Base-by-base conservation (phyloP, 2,888 invertebrate genomes). In the Deilephila elpenor region DNA sequence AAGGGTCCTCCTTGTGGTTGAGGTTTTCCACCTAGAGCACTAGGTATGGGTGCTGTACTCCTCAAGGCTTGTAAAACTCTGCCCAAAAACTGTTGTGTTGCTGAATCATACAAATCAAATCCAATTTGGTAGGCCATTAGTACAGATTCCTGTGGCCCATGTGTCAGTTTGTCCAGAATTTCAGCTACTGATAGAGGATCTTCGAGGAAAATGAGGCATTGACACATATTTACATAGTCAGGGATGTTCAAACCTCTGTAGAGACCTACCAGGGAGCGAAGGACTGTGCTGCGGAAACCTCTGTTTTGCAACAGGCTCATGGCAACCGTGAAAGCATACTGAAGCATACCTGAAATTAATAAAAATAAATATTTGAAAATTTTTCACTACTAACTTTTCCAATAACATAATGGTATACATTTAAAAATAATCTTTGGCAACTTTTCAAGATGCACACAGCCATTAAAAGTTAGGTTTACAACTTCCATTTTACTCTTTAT, bases 61-160 rank as follows among this genome's bases (percentile, higher is more conserved):
- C 97, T 96, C 8, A 99, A 92, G 25, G 98, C 97, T 87, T 97
- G 97, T 78, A 98, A 91, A 14, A 99, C 98, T 81, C 97, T 96
- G 14, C 97, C 97, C 71, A 99, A 95, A 90, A 99, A 99, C 89
- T 99, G 99, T 91, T 99, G 99, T 2, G 99, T 99, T 0, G 99
- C 99, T 61, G 99, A 99, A 90, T 99, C 99, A 88, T 99, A 99
- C 81, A 99, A 96, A 95, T 99, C 99, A 93, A 99, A 99, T 0
- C 97, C 99, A 83, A 99, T 99, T 94, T 99, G 99, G 92, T 99
- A 99, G 0, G 99, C 99, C 98, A 99, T 99, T 60, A 99, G 94
- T 75, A 97, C 97, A 78, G 96, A 97, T 77, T 98, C 97, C 91
- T 96, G 94, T 0, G 95, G 94, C 4, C 97, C 98, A 88, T 97